Base-by-base conservation (phyloP, 2,888 invertebrate species). In the Kryphioiulus occultus region DNA sequence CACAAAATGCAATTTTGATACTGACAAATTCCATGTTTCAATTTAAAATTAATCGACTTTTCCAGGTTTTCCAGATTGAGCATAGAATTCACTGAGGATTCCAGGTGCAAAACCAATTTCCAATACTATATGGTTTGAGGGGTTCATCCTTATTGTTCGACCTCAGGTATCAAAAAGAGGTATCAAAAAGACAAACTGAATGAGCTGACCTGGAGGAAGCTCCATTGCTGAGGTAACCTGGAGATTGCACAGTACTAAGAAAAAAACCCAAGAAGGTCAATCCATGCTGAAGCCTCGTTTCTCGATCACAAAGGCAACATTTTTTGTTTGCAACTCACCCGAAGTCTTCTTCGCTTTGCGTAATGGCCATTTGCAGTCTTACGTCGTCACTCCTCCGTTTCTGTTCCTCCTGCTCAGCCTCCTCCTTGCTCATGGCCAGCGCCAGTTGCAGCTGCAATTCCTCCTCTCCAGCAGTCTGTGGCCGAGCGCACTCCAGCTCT, bases 361-460 rank as follows among this genome's bases (percentile, higher is more conserved):
- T 96, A 90, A 99, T 94, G 68, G 98, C 99, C 92, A 99, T 94
- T 93, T 99, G 98, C 90, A 99, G 94, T 89, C 99, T 94, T 89
- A 99, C 97, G 93, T 99, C 99, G 92, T 99, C 99, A 90, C 97
- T 97, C 89, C 98, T 95, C 88, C 97, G 94, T 91, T 97, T 95
- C 90, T 97, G 95, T 93, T 98, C 98, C 92, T 99, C 98, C 90
- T 98, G 96, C 91, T 99, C 99, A 44, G 98, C 98, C 93, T 99
- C 99, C 93, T 99, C 99, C 89, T 98, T 95, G 86, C 98, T 98
- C 97, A 99, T 98, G 88, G 99, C 99, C 91, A 99, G 94, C 85
- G 99, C 99, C 91, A 99, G 94, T 93, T 99, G 99, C 90, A 99
- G 93, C 92, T 99, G 99, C 89, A 99, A 94, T 92, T 99, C 99